Percentiles rank a stretch among this genome's conserved stretches.
Conservation (phyloP, 2,113 vertebrate species). For the Nipponia nippon region DNA sequence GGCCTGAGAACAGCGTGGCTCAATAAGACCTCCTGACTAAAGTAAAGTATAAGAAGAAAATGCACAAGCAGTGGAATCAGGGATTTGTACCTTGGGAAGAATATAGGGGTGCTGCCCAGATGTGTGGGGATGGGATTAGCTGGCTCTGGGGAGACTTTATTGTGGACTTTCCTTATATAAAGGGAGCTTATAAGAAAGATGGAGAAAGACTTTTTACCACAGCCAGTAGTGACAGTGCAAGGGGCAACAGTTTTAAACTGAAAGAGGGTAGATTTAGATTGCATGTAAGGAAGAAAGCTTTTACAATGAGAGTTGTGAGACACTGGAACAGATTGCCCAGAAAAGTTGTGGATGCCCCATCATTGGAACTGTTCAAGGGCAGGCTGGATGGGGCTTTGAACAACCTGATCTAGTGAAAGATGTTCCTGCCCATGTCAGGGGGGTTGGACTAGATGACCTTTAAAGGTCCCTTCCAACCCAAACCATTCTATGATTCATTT, state of each 20-base stretch:
- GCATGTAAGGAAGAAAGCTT: background rate
- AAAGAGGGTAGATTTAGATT: background rate
- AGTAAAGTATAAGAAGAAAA: background rate
- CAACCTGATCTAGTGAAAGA: background rate
- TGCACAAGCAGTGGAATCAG: background rate
- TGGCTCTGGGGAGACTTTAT: background rate
- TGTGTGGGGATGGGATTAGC: background rate
- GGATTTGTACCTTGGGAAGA: background rate
- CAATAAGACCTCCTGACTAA: background rate
- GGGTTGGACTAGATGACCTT: background rate
- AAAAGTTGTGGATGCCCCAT: background rate
- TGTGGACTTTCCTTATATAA: background rate
- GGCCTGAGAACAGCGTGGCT: background rate
- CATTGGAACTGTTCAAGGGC: background rate
- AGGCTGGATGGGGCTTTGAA: background rate
- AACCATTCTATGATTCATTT: background rate
- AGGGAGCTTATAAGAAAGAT: background rate
- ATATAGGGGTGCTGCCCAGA: no score
- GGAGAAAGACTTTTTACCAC: background rate
- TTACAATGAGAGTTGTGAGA: background rate
- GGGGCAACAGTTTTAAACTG: background rate
- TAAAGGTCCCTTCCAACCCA: accelerated
- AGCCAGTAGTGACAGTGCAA: background rate
- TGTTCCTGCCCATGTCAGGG: background rate
- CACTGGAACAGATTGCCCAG: background rate